Conservation (phyloP, 2,888 invertebrate species). For the Ormyrus pomaceus region DNA sequence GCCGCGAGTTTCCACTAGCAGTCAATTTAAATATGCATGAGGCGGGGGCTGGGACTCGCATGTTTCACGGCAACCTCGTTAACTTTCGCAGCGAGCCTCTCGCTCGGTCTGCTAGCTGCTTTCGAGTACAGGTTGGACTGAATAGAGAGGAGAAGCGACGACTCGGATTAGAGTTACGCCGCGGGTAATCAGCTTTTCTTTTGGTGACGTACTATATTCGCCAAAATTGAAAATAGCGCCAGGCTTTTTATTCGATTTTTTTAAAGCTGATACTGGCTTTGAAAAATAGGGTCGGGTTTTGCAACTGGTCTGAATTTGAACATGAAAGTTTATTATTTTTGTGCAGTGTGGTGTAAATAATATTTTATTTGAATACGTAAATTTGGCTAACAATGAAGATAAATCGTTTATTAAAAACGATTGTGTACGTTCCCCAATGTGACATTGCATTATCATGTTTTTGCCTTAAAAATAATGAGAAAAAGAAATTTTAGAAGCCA, state of each 20-base stretch:
- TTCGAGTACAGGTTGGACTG: too few species aligned
- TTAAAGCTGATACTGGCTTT: too few species aligned
- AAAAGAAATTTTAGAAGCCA: neutral
- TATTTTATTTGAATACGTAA: too few species aligned
- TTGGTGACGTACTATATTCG: conserved; percentile 34
- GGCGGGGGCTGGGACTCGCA: conserved; percentile 52
- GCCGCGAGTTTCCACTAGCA: conserved; percentile 62
- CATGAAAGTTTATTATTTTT: too few species aligned
- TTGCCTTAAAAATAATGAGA: neutral
- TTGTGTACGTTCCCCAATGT: too few species aligned
- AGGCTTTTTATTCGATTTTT: neutral
- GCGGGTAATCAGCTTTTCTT: conserved; percentile 62
- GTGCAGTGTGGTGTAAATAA: too few species aligned
- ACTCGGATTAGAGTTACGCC: conserved; percentile 56
- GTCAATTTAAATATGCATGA: conserved; percentile 69
- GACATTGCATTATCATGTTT: too few species aligned
- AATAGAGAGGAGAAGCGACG: conserved; percentile 26
- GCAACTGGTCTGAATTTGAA: too few species aligned
- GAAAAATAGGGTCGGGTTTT: too few species aligned
- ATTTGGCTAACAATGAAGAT: too few species aligned
- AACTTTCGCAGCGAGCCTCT: conserved; percentile 54
- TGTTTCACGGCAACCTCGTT: conserved; percentile 66
- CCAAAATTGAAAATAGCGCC: conserved; percentile 21
- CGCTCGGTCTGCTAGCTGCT: neutral
- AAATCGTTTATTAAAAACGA: too few species aligned